Evolutionary conservation across 2,888 invertebrate species (phyloP).

Genomic region (Tridacna gigas): DNA sequence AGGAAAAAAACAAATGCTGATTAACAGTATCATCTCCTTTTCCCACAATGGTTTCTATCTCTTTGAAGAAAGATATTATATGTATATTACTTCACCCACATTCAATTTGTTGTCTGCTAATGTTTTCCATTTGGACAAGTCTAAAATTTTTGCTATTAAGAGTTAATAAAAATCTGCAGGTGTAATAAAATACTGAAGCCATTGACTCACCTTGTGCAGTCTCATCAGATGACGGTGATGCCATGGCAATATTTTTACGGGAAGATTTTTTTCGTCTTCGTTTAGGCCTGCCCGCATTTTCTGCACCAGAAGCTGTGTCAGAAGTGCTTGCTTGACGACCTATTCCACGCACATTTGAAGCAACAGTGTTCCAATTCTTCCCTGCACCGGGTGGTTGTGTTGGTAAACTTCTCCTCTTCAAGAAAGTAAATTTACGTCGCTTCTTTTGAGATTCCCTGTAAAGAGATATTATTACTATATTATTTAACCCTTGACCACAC

Average conservation of each 20-base stretch:
- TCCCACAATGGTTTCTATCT: no score
- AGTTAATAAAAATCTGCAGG: no score
- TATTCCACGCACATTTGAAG: conserved; percentile 28
- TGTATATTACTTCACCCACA: no score
- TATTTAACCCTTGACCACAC: not conserved
- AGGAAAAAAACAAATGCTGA: no score
- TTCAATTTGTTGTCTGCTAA: no score
- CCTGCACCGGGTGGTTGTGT: conserved; percentile 45
- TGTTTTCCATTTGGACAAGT: no score
- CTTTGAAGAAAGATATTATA: no score
- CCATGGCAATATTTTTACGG: conserved; percentile 56
- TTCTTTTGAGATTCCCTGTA: conserved; percentile 69
- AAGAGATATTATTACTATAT: not conserved
- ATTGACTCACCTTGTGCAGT: conserved; percentile 66
- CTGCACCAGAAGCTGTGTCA: conserved; percentile 64
- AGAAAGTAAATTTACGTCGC: conserved; percentile 63
- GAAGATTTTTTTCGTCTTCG: conserved; percentile 67
- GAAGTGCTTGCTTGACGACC: conserved; percentile 47
- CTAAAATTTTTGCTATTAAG: no score
- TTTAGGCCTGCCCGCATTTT: conserved; percentile 62
- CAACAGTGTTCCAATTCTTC: conserved; percentile 30
- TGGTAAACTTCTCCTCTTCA: conserved; percentile 64
- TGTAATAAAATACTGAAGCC: no score
- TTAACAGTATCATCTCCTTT: no score
- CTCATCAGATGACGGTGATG: conserved; percentile 71